These are phyloP conservation scores for Anarsia innoxiella DNA, from an alignment of 2,888 invertebrate genomes.

Conservation along the genomic window DNA sequence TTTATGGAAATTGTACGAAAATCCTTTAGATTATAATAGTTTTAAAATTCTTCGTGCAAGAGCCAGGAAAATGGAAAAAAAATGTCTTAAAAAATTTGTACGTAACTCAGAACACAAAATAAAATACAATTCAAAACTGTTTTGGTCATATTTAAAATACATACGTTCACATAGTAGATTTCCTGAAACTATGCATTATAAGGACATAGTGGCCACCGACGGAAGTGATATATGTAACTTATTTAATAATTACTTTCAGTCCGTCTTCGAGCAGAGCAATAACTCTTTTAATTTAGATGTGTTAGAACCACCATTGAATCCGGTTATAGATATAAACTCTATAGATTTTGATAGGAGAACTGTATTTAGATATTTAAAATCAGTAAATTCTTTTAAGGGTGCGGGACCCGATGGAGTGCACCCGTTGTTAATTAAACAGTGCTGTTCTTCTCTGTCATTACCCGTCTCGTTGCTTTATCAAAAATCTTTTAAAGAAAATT, in stretches of 20 bases:
- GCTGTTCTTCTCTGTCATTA: neutral
- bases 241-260: slow-evolving; percentile 2
- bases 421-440: slow-evolving; percentile 5
- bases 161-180: too few relatives aligned
- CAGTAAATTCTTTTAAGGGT: neutral
- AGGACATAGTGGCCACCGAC: neutral
- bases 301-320: neutral
- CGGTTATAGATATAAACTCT: neutral
- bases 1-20: too few relatives aligned
- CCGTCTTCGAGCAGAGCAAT: slow-evolving; percentile 1
- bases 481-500: neutral
- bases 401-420: slow-evolving; percentile 5
- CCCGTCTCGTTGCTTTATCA: neutral
- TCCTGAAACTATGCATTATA: neutral
- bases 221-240: neutral
- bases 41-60: too few relatives aligned
- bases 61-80: too few relatives aligned
- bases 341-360: neutral
- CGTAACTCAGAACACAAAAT: too few relatives aligned
- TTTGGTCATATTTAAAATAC: too few relatives aligned
- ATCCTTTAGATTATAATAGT: too few relatives aligned
- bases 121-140: too few relatives aligned
- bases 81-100: too few relatives aligned
- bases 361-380: neutral
- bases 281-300: neutral